A percentile compares a stretch with the other conserved stretches of the same genome.
Evolutionary conservation across 1,140 invertebrate species (phyloP).

Genomic region (Cepaea nemoralis): DNA sequence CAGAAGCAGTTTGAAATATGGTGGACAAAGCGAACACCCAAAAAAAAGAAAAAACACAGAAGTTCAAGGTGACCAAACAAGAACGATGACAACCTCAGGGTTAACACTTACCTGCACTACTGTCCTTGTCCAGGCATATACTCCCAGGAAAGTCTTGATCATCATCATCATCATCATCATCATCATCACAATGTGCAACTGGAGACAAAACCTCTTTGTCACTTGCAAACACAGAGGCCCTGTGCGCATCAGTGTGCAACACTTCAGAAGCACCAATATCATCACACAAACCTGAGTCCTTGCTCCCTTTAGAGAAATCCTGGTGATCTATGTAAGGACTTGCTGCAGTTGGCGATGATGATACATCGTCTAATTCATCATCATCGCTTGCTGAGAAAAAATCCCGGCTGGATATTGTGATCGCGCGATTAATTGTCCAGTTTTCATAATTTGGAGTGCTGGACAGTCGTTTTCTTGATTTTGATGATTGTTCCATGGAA

Average conservation of each 20-base stretch:
- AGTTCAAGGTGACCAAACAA: no score
- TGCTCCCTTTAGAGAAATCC: not conserved
- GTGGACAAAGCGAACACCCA: no score
- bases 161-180: no score
- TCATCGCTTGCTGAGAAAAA: conserved; percentile 13
- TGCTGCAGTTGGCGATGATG: not conserved
- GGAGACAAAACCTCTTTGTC: no score
- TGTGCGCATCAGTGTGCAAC: not conserved
- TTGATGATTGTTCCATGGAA: not conserved
- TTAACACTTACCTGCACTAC: no score
- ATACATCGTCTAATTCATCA: conserved; percentile 2
- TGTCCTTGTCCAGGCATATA: no score
- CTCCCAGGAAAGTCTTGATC: no score
- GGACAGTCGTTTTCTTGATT: not conserved
- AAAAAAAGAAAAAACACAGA: no score
- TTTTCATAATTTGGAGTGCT: conserved; percentile 18
- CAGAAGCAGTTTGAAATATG: no score
- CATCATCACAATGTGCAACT: no score
- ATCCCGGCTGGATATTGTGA: not conserved
- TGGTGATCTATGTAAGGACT: not conserved
- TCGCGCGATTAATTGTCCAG: conserved; percentile 16
- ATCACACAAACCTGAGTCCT: conserved; percentile 30
- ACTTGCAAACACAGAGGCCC: not conserved
- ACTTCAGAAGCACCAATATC: not conserved
- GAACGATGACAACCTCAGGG: no score